Percentiles rank a stretch among this genome's conserved stretches.
These are phyloP conservation scores for Hormiphora californensis DNA, from an alignment of 37 sponge, comb jelly and placozoan species.

Conservation along the genomic window DNA sequence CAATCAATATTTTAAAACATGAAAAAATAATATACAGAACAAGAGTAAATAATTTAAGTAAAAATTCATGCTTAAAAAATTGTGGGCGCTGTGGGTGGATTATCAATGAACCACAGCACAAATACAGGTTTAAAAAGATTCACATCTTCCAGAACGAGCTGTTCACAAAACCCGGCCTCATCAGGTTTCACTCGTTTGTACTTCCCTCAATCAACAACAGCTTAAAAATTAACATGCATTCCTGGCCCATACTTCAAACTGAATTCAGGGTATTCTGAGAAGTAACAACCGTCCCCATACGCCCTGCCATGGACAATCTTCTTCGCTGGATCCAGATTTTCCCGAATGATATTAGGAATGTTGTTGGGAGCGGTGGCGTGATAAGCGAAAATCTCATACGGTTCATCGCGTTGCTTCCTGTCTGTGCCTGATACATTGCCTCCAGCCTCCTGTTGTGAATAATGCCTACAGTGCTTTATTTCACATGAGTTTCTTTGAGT, in stretches of 20 bases:
- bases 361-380: not conserved
- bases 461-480: no score
- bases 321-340: not conserved
- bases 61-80: no score
- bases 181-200: not conserved
- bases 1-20: no score
- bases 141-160: not conserved
- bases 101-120: not conserved
- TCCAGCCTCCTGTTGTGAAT: no score
- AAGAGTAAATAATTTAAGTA: no score
- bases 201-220: not conserved
- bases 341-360: not conserved
- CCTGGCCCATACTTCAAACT: not conserved
- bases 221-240: not conserved
- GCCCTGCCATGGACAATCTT: not conserved
- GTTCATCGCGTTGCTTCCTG: no score
- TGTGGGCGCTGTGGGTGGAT: no score
- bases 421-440: no score
- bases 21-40: no score
- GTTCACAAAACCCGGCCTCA: not conserved
- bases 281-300: not conserved
- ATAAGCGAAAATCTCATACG: slow-evolving; percentile 12
- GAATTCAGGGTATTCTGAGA: slow-evolving; percentile 25
- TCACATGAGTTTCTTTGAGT: no score
- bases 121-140: slow-evolving; percentile 1